A percentile compares a stretch with the other conserved stretches of the same genome.
Evolutionary conservation across 2,113 vertebrate species (phyloP).

Genomic region (Apaloderma vittatum): DNA sequence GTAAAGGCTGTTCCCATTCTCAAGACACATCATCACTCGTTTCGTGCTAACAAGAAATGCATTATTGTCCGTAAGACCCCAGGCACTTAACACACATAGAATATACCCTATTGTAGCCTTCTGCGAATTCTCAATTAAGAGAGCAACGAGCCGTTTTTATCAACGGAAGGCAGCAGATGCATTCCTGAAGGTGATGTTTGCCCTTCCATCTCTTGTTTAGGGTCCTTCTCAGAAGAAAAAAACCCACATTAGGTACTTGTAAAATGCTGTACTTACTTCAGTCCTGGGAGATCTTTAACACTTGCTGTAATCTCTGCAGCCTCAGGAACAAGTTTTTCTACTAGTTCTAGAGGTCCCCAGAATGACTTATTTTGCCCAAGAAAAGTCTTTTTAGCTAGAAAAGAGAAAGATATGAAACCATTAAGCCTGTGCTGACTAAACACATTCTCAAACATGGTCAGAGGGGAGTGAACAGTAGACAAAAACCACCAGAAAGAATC

Average conservation of each 20-base stretch:
- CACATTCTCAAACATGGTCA: background rate
- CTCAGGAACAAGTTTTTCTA: conserved; percentile 97
- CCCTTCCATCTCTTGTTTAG: background rate
- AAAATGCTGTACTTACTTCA: conserved; percentile 86
- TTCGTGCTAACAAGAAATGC: background rate
- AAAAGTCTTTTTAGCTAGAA: conserved; percentile 95
- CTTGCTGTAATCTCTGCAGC: conserved; percentile 98
- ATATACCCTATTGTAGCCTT: background rate
- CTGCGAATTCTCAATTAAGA: background rate
- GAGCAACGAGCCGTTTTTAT: background rate
- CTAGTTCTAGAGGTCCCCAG: conserved; percentile 97
- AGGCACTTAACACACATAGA: fast-evolving
- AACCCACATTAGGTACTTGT: fast-evolving
- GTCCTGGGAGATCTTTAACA: conserved; percentile 96
- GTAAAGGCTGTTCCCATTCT: background rate
- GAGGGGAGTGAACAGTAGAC: background rate
- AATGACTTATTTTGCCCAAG: conserved; percentile 99
- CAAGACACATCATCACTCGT: fast-evolving
- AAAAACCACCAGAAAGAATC: background rate
- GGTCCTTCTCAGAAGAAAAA: background rate
- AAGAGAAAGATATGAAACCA: background rate
- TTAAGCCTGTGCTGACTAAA: background rate
- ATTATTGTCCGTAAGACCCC: fast-evolving
- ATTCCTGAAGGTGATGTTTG: background rate
- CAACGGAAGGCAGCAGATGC: background rate